phyloP scores from a whole-genome alignment of 2,797 vertebrate species.

The Poeciliopsis paucimaculata region DNA sequence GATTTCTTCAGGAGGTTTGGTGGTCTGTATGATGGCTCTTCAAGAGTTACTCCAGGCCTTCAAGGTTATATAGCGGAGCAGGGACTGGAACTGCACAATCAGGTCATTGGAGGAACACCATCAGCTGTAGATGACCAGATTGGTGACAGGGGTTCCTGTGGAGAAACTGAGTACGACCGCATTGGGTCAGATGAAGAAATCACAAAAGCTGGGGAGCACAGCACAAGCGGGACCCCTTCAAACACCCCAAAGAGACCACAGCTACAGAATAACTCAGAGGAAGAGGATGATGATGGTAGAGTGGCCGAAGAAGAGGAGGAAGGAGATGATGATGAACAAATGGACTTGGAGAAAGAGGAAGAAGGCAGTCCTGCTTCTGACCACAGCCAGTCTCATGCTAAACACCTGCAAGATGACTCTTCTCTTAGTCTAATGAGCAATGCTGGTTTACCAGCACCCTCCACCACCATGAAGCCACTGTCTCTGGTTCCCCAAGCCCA shows the following conservation, averaged over 20 bases:
- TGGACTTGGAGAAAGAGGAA: constrained; percentile 84
- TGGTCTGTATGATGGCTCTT: constrained; percentile 84
- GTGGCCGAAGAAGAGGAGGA: constrained; percentile 82
- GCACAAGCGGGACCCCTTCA: constrained; percentile 51
- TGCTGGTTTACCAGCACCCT: constrained; percentile 45
- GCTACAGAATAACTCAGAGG: constrained; percentile 77
- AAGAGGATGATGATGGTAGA: constrained; percentile 82
- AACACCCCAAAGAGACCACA: constrained; percentile 68
- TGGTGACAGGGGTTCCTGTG: constrained; percentile 88
- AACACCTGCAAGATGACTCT: constrained; percentile 58
- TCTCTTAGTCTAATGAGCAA: constrained; percentile 61
- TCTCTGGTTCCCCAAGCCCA: constrained; percentile 78
- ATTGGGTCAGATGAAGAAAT: constrained; percentile 78
- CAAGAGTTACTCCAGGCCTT: constrained; percentile 80
- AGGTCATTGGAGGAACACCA: constrained; percentile 69
- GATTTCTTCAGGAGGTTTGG: constrained; percentile 97
- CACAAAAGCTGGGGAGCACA: constrained; percentile 40
- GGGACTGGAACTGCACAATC: constrained; percentile 79
- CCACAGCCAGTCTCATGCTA: constrained; percentile 55
- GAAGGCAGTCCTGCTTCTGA: constrained; percentile 76
- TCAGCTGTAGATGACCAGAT: constrained; percentile 80
- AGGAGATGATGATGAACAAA: constrained; percentile 82
- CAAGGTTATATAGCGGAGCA: constrained; percentile 82
- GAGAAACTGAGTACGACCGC: constrained; percentile 89
- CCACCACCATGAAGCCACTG: constrained; percentile 78